Evolutionary conservation across 2,113 vertebrate genomes (phyloP), one percentile per base, ranked within the genome.

Genomic region (Datnioides undecimradiatus): DNA sequence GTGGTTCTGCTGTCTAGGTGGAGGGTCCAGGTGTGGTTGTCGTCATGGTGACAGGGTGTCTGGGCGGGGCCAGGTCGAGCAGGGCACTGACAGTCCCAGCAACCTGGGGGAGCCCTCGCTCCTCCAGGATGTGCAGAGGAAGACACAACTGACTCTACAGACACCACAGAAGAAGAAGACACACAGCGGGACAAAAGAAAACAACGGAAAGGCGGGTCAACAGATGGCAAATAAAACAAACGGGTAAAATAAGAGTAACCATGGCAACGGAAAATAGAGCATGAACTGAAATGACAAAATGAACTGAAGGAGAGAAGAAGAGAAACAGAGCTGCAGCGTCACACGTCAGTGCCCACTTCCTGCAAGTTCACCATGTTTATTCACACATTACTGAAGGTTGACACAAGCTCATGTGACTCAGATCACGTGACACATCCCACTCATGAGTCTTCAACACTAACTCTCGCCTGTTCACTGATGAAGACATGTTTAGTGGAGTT

Each of bases 61-160:
- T 96, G 83, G 96, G 96, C 12, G 97, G 98, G 70, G 97, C 97
- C 79, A 98, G 95, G 45, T 97, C 95, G 90, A 99, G 95, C 92
- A 99, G 96, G 21, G 97, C 96, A 71, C 95, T 91, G 49, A 99
- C 97, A 5, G 97, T 99, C 84, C 94, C 94, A 11, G 97, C 97
- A 85, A 99, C 96, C 94, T 97, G 97, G 89, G 96, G 91, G 94
- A 99, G 94, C 87, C 98, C 97, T 84, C 95, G 96, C 94, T 98
- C 97, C 96, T 99, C 98, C 96, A 99, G 95, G 94, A 99, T 98
- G 95, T 99, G 97, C 38, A 97, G 97, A 91, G 98, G 98, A 91
- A 99, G 96, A 95, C 98, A 99, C 91, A 99, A 95, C 91, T 96
- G 96, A 88, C 94, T 97, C 98, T 99, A 91, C 80, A 93, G 2